These are phyloP conservation scores for Heliconius hermathena DNA, from an alignment of 1,140 invertebrate genomes.

Conservation along the genomic window DNA sequence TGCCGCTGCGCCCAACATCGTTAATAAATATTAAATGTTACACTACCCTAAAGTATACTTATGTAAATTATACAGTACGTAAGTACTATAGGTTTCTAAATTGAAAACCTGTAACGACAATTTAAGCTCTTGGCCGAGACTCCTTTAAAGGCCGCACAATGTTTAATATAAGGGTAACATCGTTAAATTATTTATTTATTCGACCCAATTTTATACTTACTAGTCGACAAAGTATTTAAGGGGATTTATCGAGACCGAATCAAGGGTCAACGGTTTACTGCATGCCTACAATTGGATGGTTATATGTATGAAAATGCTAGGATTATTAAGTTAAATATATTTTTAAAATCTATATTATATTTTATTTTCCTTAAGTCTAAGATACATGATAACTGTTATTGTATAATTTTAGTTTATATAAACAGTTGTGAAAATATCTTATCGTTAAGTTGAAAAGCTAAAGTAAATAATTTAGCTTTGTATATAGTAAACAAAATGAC, in stretches of 20 bases:
- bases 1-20: neutral
- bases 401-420: too few relatives aligned
- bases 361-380: too few relatives aligned
- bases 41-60: neutral
- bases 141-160: constrained; percentile 22
- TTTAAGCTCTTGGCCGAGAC: constrained; percentile 19
- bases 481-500: too few relatives aligned
- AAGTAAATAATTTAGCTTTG: too few relatives aligned
- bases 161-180: constrained; percentile 42
- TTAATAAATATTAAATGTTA: constrained; percentile 1
- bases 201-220: constrained; percentile 69
- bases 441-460: too few relatives aligned
- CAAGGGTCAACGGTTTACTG: constrained; percentile 65
- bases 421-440: too few relatives aligned
- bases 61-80: neutral
- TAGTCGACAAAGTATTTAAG: constrained; percentile 72
- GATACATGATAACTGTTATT: too few relatives aligned
- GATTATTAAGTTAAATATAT: neutral
- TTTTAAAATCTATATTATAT: too few relatives aligned
- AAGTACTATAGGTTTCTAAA: constrained; percentile 15
- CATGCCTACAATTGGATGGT: constrained; percentile 42
- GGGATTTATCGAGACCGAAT: constrained; percentile 71
- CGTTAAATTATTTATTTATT: constrained; percentile 75
- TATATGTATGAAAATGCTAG: constrained; percentile 40
- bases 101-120: constrained; percentile 26